These are phyloP conservation scores for Platycnemis pennipes DNA, from an alignment of 2,888 invertebrate species.

Conservation along the genomic window DNA sequence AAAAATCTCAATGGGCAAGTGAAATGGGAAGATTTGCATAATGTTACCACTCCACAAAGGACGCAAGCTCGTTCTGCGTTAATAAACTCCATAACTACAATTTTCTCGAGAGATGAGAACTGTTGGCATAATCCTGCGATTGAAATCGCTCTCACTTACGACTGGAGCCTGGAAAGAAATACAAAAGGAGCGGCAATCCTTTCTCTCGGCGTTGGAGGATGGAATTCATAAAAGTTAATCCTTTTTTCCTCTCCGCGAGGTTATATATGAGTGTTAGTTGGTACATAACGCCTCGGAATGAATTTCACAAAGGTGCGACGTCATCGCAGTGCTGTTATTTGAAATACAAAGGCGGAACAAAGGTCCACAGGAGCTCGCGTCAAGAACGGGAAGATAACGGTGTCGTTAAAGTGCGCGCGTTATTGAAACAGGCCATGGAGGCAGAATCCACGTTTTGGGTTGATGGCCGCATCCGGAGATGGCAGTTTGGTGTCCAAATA, in stretches of 20 bases:
- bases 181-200: not conserved
- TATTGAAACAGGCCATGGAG: not conserved
- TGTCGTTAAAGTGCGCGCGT: not conserved
- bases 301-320: not conserved
- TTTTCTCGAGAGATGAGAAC: not conserved
- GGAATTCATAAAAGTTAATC: not conserved
- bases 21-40: not conserved
- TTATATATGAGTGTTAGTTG: too few species aligned
- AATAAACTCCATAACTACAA: not conserved
- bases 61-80: not conserved
- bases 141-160: constrained; percentile 3
- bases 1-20: not conserved
- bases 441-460: not conserved
- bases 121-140: not conserved
- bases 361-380: not conserved
- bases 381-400: constrained; percentile 4
- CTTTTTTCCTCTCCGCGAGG: not conserved
- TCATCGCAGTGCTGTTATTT: not conserved
- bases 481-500: not conserved
- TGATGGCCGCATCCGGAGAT: not conserved
- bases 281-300: not conserved
- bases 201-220: not conserved
- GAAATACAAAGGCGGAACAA: not conserved
- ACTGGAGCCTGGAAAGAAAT: not conserved
- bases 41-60: not conserved